These are phyloP conservation scores for Caenorhabditis tropicalis DNA, from an alignment of 1,140 invertebrate species.

Conservation along the genomic window DNA sequence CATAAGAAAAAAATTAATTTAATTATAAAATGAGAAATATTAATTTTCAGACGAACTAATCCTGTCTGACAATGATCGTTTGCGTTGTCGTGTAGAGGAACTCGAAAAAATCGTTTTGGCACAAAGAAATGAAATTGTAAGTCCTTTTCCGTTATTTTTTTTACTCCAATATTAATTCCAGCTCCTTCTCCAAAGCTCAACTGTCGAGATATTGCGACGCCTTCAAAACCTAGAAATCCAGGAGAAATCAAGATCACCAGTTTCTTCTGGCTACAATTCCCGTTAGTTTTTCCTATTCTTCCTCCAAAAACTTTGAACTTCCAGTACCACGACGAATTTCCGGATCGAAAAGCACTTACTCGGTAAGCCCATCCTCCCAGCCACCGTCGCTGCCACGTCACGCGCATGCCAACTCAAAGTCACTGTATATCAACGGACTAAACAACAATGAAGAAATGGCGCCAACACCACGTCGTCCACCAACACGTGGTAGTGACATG, in stretches of 20 bases:
- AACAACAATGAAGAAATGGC: neutral
- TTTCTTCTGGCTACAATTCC: neutral
- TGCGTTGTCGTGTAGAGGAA: slow-evolving; percentile 24
- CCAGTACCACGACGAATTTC: slow-evolving; percentile 26
- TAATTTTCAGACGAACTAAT: slow-evolving; percentile 30
- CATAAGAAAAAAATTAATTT: neutral
- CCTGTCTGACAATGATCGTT: slow-evolving; percentile 26
- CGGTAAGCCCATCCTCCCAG: neutral
- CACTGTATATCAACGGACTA: neutral
- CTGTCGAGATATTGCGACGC: neutral
- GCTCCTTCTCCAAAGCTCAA: slow-evolving; percentile 22
- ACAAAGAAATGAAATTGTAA: slow-evolving; percentile 46
- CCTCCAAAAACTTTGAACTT: neutral
- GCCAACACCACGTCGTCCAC: neutral
- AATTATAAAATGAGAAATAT: neutral
- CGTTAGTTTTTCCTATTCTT: neutral
- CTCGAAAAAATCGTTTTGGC: slow-evolving; percentile 30
- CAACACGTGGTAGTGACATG: slow-evolving; percentile 36
- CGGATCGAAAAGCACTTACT: neutral
- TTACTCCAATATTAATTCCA: neutral
- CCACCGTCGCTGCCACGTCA: neutral
- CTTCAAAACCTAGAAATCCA: neutral
- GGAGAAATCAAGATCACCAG: neutral
- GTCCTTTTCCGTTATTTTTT: neutral
- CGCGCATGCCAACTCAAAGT: neutral